Evolutionary conservation across 2,113 vertebrate genomes (phyloP).

Genomic region (Podarcis raffonei): DNA sequence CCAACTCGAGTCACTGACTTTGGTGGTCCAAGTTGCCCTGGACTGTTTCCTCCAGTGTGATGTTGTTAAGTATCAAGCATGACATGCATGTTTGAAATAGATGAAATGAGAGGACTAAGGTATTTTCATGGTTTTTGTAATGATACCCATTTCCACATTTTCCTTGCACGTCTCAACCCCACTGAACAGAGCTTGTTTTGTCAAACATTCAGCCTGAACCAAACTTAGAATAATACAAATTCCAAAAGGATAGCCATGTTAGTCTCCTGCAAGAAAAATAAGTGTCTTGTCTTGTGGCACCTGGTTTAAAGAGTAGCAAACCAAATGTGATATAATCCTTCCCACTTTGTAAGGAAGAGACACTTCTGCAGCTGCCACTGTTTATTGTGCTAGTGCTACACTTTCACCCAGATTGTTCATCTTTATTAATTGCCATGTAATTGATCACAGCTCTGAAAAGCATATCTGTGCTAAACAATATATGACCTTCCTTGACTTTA

Average conservation of each 20-base stretch:
- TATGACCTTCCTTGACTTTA: constrained; percentile 3
- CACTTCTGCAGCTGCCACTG: not conserved
- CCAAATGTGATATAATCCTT: not conserved
- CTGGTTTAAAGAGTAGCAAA: not conserved
- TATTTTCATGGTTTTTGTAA: not conserved
- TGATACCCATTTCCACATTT: not conserved
- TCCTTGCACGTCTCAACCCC: not conserved
- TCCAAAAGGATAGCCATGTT: not conserved
- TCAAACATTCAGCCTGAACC: not conserved
- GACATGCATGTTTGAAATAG: not conserved
- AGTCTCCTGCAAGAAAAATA: not conserved
- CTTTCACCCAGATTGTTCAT: not conserved
- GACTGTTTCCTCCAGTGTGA: too few relatives aligned
- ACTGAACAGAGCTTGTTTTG: not conserved
- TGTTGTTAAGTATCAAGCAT: not conserved
- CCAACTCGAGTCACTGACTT: too few relatives aligned
- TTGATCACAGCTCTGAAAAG: not conserved
- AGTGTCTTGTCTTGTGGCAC: not conserved
- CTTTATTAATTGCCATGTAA: not conserved
- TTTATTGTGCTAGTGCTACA: not conserved
- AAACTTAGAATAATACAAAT: not conserved
- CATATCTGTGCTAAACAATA: not conserved
- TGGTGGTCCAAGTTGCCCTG: too few relatives aligned
- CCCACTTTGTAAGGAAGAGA: not conserved
- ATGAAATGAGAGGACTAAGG: not conserved